A percentile compares a stretch with the other conserved stretches of the same genome.
phyloP scores from a whole-genome alignment of 2,113 vertebrate genomes.

The Centropristis striata region DNA sequence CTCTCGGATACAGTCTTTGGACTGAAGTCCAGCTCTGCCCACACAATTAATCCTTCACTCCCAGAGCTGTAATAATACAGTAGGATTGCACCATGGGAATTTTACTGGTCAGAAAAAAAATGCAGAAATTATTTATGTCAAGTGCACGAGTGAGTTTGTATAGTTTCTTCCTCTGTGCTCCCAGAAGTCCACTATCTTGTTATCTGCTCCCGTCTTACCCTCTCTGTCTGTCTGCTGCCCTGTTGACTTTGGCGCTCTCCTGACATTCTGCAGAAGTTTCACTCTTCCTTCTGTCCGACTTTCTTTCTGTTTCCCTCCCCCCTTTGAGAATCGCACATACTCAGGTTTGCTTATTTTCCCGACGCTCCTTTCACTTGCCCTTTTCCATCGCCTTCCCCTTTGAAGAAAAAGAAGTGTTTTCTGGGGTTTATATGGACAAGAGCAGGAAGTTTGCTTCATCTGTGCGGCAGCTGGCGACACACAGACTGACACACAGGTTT shows the following conservation, averaged over 20 bases:
- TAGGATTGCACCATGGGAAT: constrained; percentile 34
- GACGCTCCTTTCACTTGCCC: background rate
- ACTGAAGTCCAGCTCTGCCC: constrained; percentile 54
- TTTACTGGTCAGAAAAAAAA: constrained; percentile 1
- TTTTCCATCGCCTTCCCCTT: background rate
- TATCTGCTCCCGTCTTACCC: constrained; percentile 29
- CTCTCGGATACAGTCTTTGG: constrained; percentile 53
- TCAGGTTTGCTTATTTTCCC: constrained; percentile 68
- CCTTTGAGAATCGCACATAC: constrained; percentile 63
- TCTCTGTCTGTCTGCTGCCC: constrained; percentile 50
- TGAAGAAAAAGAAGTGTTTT: constrained; percentile 14
- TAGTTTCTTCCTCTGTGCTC: constrained; percentile 3
- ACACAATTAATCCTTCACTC: constrained; percentile 61
- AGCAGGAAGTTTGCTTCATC: constrained; percentile 54
- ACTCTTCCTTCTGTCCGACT: background rate
- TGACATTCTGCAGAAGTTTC: constrained; percentile 48
- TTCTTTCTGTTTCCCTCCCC: constrained; percentile 10
- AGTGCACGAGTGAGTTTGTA: background rate
- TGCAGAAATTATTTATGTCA: constrained; percentile 23
- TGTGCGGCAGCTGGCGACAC: constrained; percentile 60
- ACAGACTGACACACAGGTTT: background rate
- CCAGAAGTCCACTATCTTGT: background rate
- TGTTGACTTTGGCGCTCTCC: constrained; percentile 67
- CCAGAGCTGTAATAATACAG: constrained; percentile 44
- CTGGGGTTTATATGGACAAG: constrained; percentile 29